Evolutionary conservation across 2,888 invertebrate species (phyloP).

Genomic region (Tiliacea aurago): DNA sequence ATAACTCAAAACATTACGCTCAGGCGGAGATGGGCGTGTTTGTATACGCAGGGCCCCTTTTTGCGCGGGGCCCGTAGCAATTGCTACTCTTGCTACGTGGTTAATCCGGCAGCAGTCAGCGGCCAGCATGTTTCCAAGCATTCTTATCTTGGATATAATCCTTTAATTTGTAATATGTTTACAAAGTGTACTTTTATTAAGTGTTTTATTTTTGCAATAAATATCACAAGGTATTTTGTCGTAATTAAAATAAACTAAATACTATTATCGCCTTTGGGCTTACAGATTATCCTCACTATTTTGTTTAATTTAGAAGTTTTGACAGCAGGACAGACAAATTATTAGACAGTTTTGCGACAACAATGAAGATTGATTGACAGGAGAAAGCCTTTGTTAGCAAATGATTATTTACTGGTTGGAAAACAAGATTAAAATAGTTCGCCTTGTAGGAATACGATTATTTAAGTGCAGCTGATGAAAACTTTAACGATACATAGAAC

Average conservation of each 20-base stretch:
- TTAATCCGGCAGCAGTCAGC: too few species aligned
- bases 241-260: neutral
- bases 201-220: too few species aligned
- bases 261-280: neutral
- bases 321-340: conserved; percentile 15
- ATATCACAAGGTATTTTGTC: too few species aligned
- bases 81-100: too few species aligned
- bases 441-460: neutral
- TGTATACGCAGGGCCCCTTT: too few species aligned
- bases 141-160: too few species aligned
- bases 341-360: conserved; percentile 15
- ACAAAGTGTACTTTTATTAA: too few species aligned
- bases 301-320: conserved; percentile 24
- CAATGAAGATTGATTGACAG: conserved; percentile 13
- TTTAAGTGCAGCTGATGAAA: neutral
- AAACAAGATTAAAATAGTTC: neutral
- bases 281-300: neutral
- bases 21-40: too few species aligned
- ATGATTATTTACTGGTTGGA: neutral
- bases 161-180: too few species aligned
- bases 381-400: neutral
- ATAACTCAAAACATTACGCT: too few species aligned
- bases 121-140: too few species aligned
- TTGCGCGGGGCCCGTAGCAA: too few species aligned
- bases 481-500: neutral